Evolutionary conservation across 1,140 invertebrate genomes (phyloP), one percentile per base, ranked within the genome.

Genomic region (Pantala flavescens): DNA sequence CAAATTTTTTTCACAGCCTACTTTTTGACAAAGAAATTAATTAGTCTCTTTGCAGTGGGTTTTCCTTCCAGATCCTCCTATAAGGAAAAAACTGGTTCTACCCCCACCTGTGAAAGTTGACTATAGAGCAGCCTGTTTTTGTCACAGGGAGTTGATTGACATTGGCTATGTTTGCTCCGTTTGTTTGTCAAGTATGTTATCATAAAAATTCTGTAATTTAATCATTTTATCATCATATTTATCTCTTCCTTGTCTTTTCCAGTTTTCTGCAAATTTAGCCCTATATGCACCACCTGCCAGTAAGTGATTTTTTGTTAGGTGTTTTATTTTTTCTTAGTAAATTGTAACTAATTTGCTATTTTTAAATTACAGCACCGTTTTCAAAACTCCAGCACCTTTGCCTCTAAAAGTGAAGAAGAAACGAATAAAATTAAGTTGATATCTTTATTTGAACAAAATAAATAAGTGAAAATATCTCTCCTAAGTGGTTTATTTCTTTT

Each of bases 111-210:
- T 91, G 0, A 93, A 95, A 78, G 95, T 98, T 14, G 96, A 98
- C 83, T 98, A 98, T 82, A 85, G 96, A 78, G 96, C 97, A 23
- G 96, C 96, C 0, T 99, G 97, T 83, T 99, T 99, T 85, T 99
- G 97, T 81, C 97, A 99, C 84, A 85, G 96, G n/a, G 94, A 96
- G 79, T 86, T 98, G 42, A 92, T 98, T 71, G 96, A 98, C 80
- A 93, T 98, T 79, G 97, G 96, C 74, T 98, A 94, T 83, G 97
- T 99, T 19, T 99, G 97, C 83, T 99, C 97, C 7, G 93, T 99
- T 75, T 99, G 98, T 84, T 85, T 99, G 24, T 97, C 96, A 80
- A 94, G 93, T 96, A 85, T 88, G 89, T 84, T 36, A n/a, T 23
- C 12, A 12, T 49, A 71, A 16, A n/a, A 73, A 19, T 16, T 7